These are phyloP conservation scores for Drosophila fungiperda DNA, from an alignment of 2,888 invertebrate species.

Conservation along the genomic window DNA sequence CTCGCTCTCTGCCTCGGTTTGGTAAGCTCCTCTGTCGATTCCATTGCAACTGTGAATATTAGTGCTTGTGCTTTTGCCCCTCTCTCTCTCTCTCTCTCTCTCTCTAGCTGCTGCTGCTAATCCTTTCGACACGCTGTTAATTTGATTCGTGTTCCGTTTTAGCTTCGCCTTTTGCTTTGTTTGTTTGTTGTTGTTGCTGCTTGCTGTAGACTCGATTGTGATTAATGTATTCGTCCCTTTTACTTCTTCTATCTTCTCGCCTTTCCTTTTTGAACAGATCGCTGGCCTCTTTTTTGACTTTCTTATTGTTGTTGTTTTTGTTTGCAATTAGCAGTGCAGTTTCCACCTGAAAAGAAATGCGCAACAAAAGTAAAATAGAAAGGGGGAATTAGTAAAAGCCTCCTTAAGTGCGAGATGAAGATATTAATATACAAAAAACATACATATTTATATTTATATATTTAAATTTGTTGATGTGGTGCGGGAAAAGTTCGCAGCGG, in stretches of 20 bases:
- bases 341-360: constrained; percentile 72
- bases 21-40: constrained; percentile 5
- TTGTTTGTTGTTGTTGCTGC: constrained; percentile 18
- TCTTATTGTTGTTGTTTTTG: constrained; percentile 26
- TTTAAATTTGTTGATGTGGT: not conserved
- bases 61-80: not conserved
- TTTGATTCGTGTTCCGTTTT: constrained; percentile 44
- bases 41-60: constrained; percentile 1
- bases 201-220: constrained; percentile 62
- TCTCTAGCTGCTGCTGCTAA: constrained; percentile 1
- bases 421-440: not conserved
- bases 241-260: constrained; percentile 42
- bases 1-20: constrained; percentile 2
- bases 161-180: constrained; percentile 8
- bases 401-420: constrained; percentile 1
- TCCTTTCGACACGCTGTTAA: constrained; percentile 54
- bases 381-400: constrained; percentile 25
- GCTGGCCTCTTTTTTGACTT: constrained; percentile 17
- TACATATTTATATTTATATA: constrained; percentile 9
- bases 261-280: constrained; percentile 16
- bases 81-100: not conserved
- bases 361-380: constrained; percentile 35
- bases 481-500: constrained; percentile 15
- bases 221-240: constrained; percentile 76
- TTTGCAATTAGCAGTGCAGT: constrained; percentile 82